Evolutionary conservation across 1,140 invertebrate species (phyloP), one percentile per base, ranked within the genome.

Genomic region (Brachystomella parvula): DNA sequence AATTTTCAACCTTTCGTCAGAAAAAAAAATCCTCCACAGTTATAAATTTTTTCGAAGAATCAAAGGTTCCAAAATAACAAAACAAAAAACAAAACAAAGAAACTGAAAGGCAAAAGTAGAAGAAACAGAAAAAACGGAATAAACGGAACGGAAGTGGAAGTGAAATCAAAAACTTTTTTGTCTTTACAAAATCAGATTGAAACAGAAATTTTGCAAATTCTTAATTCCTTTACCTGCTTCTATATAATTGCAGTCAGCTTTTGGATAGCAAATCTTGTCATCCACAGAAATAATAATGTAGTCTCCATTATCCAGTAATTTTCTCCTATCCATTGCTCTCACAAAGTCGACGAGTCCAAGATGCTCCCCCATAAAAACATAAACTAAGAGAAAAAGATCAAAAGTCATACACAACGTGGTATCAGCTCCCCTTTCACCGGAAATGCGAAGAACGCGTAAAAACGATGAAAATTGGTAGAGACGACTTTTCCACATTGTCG

Each of bases 281-380:
- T 94, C 90, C 0, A 94, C 85, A 3, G 90, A 90, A 31, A 94
- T 87, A 35, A 94, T 83, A 0, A 89, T 83, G 74, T 94, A 93
- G 66, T 92, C 85, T 1, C 90, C 89, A 2, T 78, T 80, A 47
- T 86, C 82, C 12, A 94, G 80, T 0, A 92, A 78, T 3, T 84
- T 83, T 3, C 84, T 78, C 47, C 81, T 79, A 65, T 87, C 83
- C 49, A 89, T n/a, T 78, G 58, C 86, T 82, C 62, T 2, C 0
- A 70, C 39, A 21, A 70, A 53, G 15, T 58, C 56, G 24, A 66
- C 24, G 2, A 93, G 79, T 0, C 89, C 88, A 56, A 90, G 86
- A 71, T 89, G 87, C 73, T 90, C 88, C 0, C 90, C 90, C 32
- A 94, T 82, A 69, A 92, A 89, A 12, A 94, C 86, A 77, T 94